Conservation (phyloP, 2,797 vertebrate species). For the Otolemur crassicaudatus region DNA sequence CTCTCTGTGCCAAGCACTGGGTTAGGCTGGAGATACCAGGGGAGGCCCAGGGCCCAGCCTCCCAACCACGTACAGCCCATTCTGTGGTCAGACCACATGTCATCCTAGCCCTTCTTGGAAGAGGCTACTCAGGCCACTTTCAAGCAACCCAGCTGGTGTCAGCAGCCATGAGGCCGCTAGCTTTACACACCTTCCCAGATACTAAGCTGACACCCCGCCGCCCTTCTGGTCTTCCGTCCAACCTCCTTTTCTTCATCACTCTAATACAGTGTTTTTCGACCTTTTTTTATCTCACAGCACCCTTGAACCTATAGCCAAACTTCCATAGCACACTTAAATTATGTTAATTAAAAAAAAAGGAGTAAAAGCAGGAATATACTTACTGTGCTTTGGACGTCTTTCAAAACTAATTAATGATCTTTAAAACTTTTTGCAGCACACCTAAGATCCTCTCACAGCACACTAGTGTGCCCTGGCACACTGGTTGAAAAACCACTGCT, state of each 20-base stretch:
- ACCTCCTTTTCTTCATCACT: background rate
- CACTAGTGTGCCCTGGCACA: too few species aligned
- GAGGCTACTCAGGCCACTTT: background rate
- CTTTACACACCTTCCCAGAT: background rate
- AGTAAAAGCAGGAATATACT: too few species aligned
- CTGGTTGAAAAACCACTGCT: too few species aligned
- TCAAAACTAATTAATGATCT: too few species aligned
- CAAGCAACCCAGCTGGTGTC: background rate
- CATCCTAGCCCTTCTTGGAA: background rate
- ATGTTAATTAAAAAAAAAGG: too few species aligned
- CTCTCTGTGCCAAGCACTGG: rapidly evolving
- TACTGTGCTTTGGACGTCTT: too few species aligned
- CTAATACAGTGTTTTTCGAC: too few species aligned
- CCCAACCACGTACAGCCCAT: rapidly evolving
- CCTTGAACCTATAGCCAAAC: too few species aligned
- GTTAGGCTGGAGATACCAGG: background rate
- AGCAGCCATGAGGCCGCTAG: background rate
- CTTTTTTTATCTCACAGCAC: too few species aligned
- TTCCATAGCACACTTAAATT: too few species aligned
- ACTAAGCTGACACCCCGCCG: background rate
- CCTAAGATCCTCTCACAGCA: too few species aligned
- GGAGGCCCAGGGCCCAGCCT: background rate
- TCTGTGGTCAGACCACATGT: background rate
- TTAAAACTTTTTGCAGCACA: too few species aligned
- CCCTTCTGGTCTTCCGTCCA: background rate